Evolutionary conservation across 30 jellyfish, hydroid and myxozoan genomes (phyloP).

Genomic region (Haliclystus octoradiatus): DNA sequence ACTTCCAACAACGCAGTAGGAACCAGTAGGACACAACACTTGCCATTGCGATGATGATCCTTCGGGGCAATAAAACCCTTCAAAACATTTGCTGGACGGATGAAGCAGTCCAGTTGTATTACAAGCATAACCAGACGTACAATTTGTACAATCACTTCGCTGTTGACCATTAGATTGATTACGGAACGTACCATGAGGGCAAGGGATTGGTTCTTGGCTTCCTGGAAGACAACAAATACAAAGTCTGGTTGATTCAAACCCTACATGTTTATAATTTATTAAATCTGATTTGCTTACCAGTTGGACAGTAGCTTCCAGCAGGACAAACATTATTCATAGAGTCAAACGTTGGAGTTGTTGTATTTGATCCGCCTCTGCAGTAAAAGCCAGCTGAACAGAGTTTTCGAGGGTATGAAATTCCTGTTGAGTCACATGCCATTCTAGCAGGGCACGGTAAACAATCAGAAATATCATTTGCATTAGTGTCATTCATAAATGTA

Average conservation of each 20-base stretch:
- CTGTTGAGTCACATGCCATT: conserved; percentile 74
- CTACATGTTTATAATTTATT: neutral
- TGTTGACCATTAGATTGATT: conserved; percentile 34
- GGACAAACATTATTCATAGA: conserved; percentile 69
- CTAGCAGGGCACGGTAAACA: conserved; percentile 79
- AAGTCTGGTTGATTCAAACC: neutral
- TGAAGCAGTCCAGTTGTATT: conserved; percentile 64
- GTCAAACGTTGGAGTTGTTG: conserved; percentile 85
- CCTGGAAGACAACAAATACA: conserved; percentile 22
- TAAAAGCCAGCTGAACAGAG: conserved; percentile 86
- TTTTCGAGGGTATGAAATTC: conserved; percentile 56
- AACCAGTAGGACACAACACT: conserved; percentile 61
- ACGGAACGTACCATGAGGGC: conserved; percentile 85
- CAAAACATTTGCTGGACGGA: conserved; percentile 54
- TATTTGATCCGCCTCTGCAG: conserved; percentile 73
- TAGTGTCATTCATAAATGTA: conserved; percentile 63
- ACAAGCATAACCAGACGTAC: conserved; percentile 82
- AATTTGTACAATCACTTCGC: conserved; percentile 47
- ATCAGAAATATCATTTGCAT: conserved; percentile 50
- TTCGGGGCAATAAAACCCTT: conserved; percentile 83
- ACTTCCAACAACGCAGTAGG: conserved; percentile 51
- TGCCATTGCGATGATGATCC: conserved; percentile 51
- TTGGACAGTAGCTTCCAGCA: conserved; percentile 77
- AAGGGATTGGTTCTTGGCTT: conserved; percentile 70
- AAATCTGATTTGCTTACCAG: conserved; percentile 34